Percentiles rank a stretch among this genome's conserved stretches.
Evolutionary conservation across 2,113 vertebrate species (phyloP).

Genomic region (Corapipo altera): DNA sequence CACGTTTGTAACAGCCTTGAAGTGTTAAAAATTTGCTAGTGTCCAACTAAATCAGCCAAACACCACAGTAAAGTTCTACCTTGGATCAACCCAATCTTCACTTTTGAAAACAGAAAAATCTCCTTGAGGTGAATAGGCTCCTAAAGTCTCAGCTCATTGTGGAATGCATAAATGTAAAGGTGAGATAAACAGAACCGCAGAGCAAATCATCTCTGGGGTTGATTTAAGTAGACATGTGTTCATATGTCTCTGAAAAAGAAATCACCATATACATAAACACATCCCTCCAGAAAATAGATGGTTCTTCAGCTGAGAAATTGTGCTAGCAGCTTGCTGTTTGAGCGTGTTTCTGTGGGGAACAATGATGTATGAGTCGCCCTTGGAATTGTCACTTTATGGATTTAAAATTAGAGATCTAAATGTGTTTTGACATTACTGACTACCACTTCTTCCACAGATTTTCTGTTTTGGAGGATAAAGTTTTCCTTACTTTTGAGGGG

Average conservation of each 20-base stretch:
- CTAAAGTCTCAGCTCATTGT: neutral
- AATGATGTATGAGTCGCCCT: neutral
- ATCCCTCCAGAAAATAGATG: neutral
- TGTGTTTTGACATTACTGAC: neutral
- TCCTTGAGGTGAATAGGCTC: neutral
- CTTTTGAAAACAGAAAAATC: neutral
- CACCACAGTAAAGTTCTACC: neutral
- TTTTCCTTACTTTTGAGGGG: neutral
- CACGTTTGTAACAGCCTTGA: neutral
- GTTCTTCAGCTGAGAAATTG: neutral
- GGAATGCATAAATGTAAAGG: accelerated
- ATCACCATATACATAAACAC: neutral
- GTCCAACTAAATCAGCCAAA: neutral
- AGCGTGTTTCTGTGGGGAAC: neutral
- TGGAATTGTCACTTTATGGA: neutral
- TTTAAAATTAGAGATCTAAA: neutral
- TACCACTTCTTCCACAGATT: neutral
- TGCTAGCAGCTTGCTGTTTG: accelerated
- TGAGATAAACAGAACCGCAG: neutral
- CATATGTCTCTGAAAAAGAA: neutral
- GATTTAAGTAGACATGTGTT: neutral
- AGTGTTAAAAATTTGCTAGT: neutral
- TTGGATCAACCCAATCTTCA: neutral
- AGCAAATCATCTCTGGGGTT: accelerated
- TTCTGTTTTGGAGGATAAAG: neutral